Evolutionary conservation across 1,140 invertebrate genomes (phyloP).

Genomic region (Drosophila melanogaster): DNA sequence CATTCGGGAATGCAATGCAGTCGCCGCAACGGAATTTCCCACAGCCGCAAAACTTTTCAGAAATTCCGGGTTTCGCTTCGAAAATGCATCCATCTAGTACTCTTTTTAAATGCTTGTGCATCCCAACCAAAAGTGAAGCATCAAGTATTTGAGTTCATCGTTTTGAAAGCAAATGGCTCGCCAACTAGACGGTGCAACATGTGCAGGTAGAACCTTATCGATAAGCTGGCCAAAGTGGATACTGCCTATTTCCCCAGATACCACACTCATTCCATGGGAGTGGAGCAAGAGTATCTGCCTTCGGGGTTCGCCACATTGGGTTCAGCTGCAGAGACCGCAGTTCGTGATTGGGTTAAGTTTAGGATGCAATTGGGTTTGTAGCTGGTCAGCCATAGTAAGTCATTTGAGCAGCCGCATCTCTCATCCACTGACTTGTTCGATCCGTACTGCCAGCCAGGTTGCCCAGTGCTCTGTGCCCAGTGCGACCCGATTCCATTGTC

Average conservation of each 20-base stretch:
- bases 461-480: background rate
- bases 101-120: slow-evolving; percentile 7
- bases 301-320: slow-evolving; percentile 1
- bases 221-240: too few species aligned
- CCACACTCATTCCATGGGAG: background rate
- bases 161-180: too few species aligned
- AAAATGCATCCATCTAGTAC: slow-evolving; percentile 6
- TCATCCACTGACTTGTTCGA: background rate
- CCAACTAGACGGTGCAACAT: too few species aligned
- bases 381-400: slow-evolving; percentile 27
- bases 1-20: slow-evolving; percentile 40
- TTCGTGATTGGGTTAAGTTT: slow-evolving; percentile 36
- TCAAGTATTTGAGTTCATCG: background rate
- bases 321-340: background rate
- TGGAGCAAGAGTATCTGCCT: background rate
- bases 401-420: slow-evolving; percentile 17
- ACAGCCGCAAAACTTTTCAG: slow-evolving; percentile 33
- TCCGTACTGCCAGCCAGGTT: background rate
- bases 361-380: slow-evolving; percentile 27
- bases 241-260: too few species aligned
- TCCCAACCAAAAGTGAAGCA: background rate
- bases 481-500: slow-evolving; percentile 29
- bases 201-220: too few species aligned
- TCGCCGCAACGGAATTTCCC: slow-evolving; percentile 35
- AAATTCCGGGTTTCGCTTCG: slow-evolving; percentile 42